A percentile compares a stretch with the other conserved stretches of the same genome.
Evolutionary conservation across 1,140 invertebrate species (phyloP).

Genomic region (Phthorimaea operculella): DNA sequence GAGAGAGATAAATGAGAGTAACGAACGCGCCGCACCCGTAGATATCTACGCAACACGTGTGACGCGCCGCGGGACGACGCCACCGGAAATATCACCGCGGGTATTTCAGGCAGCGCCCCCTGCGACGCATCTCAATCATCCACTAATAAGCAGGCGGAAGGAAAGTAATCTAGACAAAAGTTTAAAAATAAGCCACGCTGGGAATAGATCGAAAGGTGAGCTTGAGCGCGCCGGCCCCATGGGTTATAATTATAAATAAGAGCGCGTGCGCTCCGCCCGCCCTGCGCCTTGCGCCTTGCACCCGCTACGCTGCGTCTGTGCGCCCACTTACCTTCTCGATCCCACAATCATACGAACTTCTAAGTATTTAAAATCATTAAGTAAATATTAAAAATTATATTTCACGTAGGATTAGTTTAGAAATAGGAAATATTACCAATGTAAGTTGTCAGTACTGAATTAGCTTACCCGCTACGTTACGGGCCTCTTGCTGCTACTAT

Average conservation of each 20-base stretch:
- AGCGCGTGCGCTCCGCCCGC: constrained; percentile 29
- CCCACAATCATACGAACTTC: no score
- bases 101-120: constrained; percentile 54
- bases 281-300: constrained; percentile 13
- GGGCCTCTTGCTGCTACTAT: no score
- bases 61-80: constrained; percentile 23
- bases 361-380: no score
- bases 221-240: constrained; percentile 54
- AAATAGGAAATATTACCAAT: no score
- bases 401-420: no score
- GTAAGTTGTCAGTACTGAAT: no score
- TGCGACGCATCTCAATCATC: constrained; percentile 62
- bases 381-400: no score
- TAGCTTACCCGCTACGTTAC: no score
- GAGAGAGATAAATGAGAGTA: constrained; percentile 1
- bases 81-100: constrained; percentile 50
- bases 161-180: constrained; percentile 64
- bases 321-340: background rate
- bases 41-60: background rate
- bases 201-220: constrained; percentile 64
- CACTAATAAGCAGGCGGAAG: constrained; percentile 63
- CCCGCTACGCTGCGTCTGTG: background rate
- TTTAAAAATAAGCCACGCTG: constrained; percentile 57
- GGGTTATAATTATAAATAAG: constrained; percentile 62
- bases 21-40: background rate